Percentiles rank a stretch among this genome's conserved stretches.
Evolutionary conservation across 1,140 invertebrate species (phyloP).

Genomic region (Drosophila bipectinata): DNA sequence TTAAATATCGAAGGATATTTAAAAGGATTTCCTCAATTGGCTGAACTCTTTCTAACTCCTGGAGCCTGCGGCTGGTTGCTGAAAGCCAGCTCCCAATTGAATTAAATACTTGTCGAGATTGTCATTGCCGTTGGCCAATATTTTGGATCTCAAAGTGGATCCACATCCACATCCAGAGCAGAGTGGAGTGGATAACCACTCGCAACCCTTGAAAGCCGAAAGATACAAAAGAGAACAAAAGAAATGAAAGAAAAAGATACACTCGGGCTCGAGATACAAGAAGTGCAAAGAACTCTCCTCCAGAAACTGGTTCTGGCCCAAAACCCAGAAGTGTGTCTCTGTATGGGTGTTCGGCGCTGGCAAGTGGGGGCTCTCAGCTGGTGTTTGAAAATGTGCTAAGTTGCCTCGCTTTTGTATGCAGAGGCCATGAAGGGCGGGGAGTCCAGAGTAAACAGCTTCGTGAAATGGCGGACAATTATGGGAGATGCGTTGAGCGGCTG

Average conservation of each 20-base stretch:
- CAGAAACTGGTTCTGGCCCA: conserved; percentile 46
- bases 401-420: conserved; percentile 71
- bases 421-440: conserved; percentile 2
- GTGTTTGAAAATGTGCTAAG: conserved; percentile 72
- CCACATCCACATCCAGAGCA: no score
- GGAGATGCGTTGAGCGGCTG: conserved; percentile 22
- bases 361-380: conserved; percentile 46
- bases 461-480: conserved; percentile 50
- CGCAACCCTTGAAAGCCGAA: background rate
- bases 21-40: conserved; percentile 14
- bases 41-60: conserved; percentile 11
- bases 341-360: conserved; percentile 1
- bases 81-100: conserved; percentile 22
- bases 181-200: no score
- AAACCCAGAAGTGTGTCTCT: conserved; percentile 25
- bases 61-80: background rate
- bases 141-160: conserved; percentile 12
- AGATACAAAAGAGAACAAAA: conserved; percentile 17
- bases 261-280: conserved; percentile 6
- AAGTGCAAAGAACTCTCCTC: conserved; percentile 51
- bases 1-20: conserved; percentile 15
- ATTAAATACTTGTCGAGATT: conserved; percentile 30
- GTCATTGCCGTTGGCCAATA: conserved; percentile 29
- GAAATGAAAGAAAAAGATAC: conserved; percentile 4
- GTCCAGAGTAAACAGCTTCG: conserved; percentile 40